Evolutionary conservation across 2,888 invertebrate genomes (phyloP), one percentile per base, ranked within the genome.

Genomic region (Linnaemya vulpina): DNA sequence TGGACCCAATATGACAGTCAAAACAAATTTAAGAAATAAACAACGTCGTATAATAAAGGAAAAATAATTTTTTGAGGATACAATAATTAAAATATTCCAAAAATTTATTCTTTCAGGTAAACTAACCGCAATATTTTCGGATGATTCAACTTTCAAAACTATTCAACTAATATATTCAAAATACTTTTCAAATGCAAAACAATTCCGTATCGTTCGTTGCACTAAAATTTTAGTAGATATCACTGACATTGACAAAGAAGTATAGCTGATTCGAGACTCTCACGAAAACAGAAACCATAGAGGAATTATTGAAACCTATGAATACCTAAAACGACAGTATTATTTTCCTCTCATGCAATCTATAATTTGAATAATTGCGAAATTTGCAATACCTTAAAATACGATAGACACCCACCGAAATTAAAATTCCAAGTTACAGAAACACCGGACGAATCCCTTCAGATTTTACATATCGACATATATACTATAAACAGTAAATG

Each of bases 381-480:
- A 7, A 40, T 13, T 1, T 62, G 62, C 20, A 38, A 62, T 20
- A 62, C 40, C 5, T 7, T 62, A 10, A 65, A 87, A 60, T 87
- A 87, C 35, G 84, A 87, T 22, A 74, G 79, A 46, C 43, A 78
- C 20, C 79, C 70, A 40, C 80, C 58, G 40, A 67, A 43, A 43
- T n/a, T 80, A 7, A 30, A 68, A 15, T 85, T 25, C 49, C 43
- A 83, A 60, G 38, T 51, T n/a, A 68, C 86, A 11, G 84, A 84
- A 81, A 85, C 79, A 7, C 84, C 86, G 0, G 38, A 40, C 0
- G 78, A 76, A 77, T 84, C 86, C 0, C n/a, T 77, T 1, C 53
- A 70, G 53, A 55, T 25, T 17, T 13, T 70, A 3, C 68, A 51
- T 15, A 43, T 68, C 38, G 87, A 87, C 49, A 63, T 86, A 2